Evolutionary conservation across 2,888 invertebrate species (phyloP).

Genomic region (Drosophila melanosoma): DNA sequence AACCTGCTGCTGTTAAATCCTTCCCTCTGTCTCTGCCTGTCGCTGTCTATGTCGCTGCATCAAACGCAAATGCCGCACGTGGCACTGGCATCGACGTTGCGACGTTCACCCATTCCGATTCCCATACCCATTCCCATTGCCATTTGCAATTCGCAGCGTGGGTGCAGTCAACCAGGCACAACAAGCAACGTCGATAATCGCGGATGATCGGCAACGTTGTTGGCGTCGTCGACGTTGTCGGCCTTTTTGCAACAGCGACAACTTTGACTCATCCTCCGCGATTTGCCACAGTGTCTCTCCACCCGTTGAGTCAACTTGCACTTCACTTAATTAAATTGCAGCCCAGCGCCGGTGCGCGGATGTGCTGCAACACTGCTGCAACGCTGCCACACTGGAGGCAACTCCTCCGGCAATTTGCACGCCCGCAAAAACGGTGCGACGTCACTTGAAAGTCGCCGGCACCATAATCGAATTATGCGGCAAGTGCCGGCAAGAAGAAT

Average conservation of each 20-base stretch:
- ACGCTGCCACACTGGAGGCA: constrained; percentile 28
- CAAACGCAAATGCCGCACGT: constrained; percentile 73
- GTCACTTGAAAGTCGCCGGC: constrained; percentile 74
- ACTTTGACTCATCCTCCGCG: constrained; percentile 37
- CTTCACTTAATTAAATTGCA: constrained; percentile 80
- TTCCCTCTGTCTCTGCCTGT: neutral
- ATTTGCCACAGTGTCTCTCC: constrained; percentile 14
- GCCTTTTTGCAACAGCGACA: constrained; percentile 62
- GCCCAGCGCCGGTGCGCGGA: constrained; percentile 67
- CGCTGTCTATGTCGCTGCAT: constrained; percentile 38
- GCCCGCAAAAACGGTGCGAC: constrained; percentile 17
- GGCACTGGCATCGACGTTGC: constrained; percentile 44
- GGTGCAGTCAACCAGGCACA: constrained; percentile 51
- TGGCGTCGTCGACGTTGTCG: constrained; percentile 40
- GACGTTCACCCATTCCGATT: constrained; percentile 11
- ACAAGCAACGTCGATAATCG: constrained; percentile 66
- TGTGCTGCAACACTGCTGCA: constrained; percentile 41
- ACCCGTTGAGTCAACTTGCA: constrained; percentile 54
- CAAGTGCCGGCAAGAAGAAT: constrained; percentile 70
- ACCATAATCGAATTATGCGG: constrained; percentile 75
- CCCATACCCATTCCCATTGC: constrained; percentile 6
- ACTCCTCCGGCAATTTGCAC: constrained; percentile 31
- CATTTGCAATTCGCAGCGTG: constrained; percentile 43
- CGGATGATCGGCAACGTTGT: constrained; percentile 63
- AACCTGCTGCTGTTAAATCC: constrained; percentile 38